Conservation (phyloP, 2,888 invertebrate species). For the Masnerella sp. region DNA sequence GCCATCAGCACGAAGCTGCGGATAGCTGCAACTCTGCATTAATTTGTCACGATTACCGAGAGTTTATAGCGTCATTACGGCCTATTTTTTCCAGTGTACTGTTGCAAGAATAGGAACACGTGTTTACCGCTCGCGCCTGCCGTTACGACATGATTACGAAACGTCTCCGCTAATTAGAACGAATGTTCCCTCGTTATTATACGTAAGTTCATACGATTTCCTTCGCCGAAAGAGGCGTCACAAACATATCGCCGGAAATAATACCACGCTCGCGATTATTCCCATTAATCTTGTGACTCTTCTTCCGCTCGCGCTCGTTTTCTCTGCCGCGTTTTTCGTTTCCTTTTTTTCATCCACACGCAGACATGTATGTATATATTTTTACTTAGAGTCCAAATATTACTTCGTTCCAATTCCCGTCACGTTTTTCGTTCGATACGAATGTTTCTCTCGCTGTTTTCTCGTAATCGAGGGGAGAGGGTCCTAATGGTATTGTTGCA, state of each 20-base stretch:
- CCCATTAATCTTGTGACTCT: constrained; percentile 21
- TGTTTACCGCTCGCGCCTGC: too few species aligned
- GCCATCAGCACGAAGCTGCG: too few species aligned
- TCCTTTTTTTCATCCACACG: too few species aligned
- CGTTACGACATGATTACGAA: constrained; percentile 30
- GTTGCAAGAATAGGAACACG: constrained; percentile 20
- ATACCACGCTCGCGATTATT: constrained; percentile 21
- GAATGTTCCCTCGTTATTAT: constrained; percentile 25
- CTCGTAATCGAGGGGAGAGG: constrained; percentile 34
- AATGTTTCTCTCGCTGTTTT: constrained; percentile 13
- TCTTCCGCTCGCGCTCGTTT: constrained; percentile 14
- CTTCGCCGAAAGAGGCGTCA: constrained; percentile 17
- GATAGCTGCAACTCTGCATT: too few species aligned
- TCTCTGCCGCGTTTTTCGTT: not conserved
- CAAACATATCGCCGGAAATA: constrained; percentile 17
- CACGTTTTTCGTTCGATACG: constrained; percentile 37
- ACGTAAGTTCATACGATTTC: constrained; percentile 31
- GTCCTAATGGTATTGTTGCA: constrained; percentile 43
- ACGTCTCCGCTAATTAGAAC: constrained; percentile 30
- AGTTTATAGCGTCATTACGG: too few species aligned
- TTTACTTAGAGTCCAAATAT: constrained; percentile 17
- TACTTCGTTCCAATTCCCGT: constrained; percentile 42
- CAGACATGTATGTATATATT: constrained; percentile 33
- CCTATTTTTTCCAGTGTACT: too few species aligned
- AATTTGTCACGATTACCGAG: too few species aligned